Base-by-base conservation (phyloP, 2,113 vertebrate genomes). In the Tragelaphus strepsiceros region DNA sequence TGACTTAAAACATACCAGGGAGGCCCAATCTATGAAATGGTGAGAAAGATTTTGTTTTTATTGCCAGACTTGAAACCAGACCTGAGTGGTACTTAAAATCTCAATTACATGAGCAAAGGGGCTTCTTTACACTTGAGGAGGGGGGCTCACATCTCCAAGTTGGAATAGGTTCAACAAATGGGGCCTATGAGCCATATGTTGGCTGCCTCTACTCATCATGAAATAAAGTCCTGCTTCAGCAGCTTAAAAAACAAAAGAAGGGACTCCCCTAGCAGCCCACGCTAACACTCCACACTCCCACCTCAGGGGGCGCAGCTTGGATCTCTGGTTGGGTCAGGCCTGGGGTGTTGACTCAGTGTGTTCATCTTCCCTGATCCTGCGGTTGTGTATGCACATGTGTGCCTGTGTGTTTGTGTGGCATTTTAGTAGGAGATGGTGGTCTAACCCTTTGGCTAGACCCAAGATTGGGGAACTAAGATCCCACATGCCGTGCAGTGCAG, bases 21-120 rank as follows among this genome's bases (percentile, higher is more conserved):
- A 96, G 54, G 81, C 32, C 5, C 53, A 59, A 85, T 89, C 43
- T 83, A 84, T 26, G 93, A 80, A 15, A 80, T 6, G 15, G 62
- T 0, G 0, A 96, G 86, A 88, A 90, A 95, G 71, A 93, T 49
- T 56, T 90, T 49, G 98, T 5, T 97, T 98, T 95, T 83, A 82
- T 28, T 90, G 87, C 86, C 95, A 96, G 43, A 88, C 28, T 82
- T 74, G 19, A 96, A 97, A 97, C 93, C 84, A 85, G 95, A 87
- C 58, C 97, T 77, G 81, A 71, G 82, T 58, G 88, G 88, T 94
- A 30, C 54, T 98, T 96, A 59, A 81, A 56, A 61, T 56, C 64
- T 96, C 59, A 88, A 71, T 96, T 97, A 90, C 16, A 5, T 11
- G 83, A 96, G 67, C 28, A 24, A 56, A 39, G 90, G 32, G 67